Base-by-base conservation (phyloP, 2,888 invertebrate genomes). In the Chloromyia formosa region DNA sequence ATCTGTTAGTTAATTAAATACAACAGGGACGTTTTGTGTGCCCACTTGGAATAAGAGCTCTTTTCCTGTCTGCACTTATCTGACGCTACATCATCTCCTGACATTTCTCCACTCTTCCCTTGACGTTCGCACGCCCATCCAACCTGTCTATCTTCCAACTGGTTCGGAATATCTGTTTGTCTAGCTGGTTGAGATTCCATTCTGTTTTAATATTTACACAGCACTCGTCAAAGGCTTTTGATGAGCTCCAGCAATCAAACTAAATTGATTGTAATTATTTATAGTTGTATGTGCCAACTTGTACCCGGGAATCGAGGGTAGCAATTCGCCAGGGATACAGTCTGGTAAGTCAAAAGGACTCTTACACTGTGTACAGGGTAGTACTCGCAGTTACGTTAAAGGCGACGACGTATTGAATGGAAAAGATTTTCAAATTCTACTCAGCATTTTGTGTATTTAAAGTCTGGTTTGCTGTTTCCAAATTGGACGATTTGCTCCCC, bases 191-290 rank as follows among this genome's bases (percentile, higher is more conserved):
- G 54, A n/a, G 14, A 20, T 66, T 49, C 49, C 45, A 49, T 66
- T 22, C 49, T 22, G 45, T 49, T 66, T 66, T 49, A 66, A 66
- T 66, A 66, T 66, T 66, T 45, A 66, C 66, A 66, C 66, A 66
- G 66, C 66, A 66, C 66, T 66, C 66, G 20, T 66, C 20, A 49
- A 66, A 66, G 22, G 45, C 45, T 66, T 66, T 49, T 66, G 49
- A 66, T 66, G 49, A 49, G 66, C 22, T 14, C 22, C 22, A 22
- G 66, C 66, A 66, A 66, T 66, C 66, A 66, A 66, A 66, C 66
- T 23, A 66, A 66, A 66, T 66, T 66, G 49, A 66, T 66, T 66
- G 66, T 66, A 66, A 66, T 66, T 66, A 66, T 49, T 66, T 66
- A 66, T 45, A 49, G 66, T 66, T 66, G 66, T 18, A 10, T n/a